Percentiles rank a stretch among this genome's conserved stretches.
These are phyloP conservation scores for Sardina pilchardus DNA, from an alignment of 2,113 vertebrate species.

Conservation along the genomic window DNA sequence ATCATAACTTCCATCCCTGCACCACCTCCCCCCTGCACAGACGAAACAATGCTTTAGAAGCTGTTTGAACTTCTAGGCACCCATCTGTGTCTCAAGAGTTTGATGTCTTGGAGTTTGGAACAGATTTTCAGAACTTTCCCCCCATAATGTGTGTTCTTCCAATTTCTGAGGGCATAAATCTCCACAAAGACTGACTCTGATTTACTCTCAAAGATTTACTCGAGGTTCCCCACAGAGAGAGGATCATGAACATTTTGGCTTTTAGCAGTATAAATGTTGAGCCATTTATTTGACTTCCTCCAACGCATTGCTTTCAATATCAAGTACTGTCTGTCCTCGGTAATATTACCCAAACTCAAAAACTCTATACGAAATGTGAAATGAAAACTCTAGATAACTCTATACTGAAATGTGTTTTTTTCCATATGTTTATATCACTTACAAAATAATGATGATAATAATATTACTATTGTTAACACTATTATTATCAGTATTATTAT, in stretches of 20 bases:
- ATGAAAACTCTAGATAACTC: too few relatives aligned
- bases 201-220: background rate
- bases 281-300: background rate
- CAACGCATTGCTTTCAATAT: background rate
- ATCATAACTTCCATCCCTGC: background rate
- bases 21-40: conserved; percentile 30
- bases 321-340: background rate
- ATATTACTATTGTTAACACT: background rate
- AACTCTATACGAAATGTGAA: too few relatives aligned
- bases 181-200: background rate
- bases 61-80: conserved; percentile 63
- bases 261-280: background rate
- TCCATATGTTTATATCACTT: background rate
- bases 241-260: background rate
- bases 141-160: conserved; percentile 54
- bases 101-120: conserved; percentile 55
- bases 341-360: background rate
- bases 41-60: conserved; percentile 58
- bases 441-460: too few relatives aligned
- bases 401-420: too few relatives aligned
- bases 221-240: background rate
- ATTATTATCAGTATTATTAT: background rate
- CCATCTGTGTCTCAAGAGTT: conserved; percentile 62
- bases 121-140: conserved; percentile 53
- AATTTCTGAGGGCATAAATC: conserved; percentile 50